Evolutionary conservation across 2,113 vertebrate genomes (phyloP).

Genomic region (Dunckerocampus dactyliophorus): DNA sequence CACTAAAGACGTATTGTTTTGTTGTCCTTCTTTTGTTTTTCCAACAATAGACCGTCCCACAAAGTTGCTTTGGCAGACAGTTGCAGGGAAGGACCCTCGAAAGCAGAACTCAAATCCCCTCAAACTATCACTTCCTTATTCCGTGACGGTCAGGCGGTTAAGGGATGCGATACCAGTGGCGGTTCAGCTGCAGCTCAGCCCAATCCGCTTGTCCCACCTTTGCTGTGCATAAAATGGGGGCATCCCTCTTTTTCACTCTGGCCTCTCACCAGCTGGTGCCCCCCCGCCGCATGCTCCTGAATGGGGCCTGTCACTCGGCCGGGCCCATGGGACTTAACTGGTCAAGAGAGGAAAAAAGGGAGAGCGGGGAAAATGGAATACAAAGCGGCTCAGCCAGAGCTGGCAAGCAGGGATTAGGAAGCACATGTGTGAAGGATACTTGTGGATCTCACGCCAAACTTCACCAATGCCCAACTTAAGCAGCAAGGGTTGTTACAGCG

Average conservation of each 20-base stretch:
- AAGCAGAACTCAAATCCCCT: neutral
- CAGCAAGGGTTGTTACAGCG: too few relatives aligned
- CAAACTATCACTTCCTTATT: neutral
- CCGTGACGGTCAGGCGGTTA: neutral
- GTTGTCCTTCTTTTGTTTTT: too few relatives aligned
- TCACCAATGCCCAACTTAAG: constrained; percentile 26
- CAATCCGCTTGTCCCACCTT: constrained; percentile 8
- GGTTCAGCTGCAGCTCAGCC: constrained; percentile 46
- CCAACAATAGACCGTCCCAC: neutral
- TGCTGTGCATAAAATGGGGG: constrained; percentile 36
- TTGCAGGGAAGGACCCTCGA: neutral
- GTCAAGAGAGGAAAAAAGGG: constrained; percentile 61
- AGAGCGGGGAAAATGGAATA: constrained; percentile 29
- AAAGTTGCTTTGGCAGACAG: neutral
- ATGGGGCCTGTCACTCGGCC: constrained; percentile 92
- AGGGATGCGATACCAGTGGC: constrained; percentile 5
- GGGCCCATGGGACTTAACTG: constrained; percentile 87
- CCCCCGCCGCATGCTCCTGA: constrained; percentile 79
- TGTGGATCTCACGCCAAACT: constrained; percentile 85
- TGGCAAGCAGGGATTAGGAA: constrained; percentile 80
- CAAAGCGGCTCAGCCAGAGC: constrained; percentile 61
- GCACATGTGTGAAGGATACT: constrained; percentile 90
- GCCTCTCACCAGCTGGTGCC: constrained; percentile 95
- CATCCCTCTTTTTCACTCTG: constrained; percentile 80
- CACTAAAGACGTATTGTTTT: neutral